A percentile compares a stretch with the other conserved stretches of the same genome.
These are phyloP conservation scores for Takifugu bimaculatus DNA, from an alignment of 2,113 vertebrate species.

Conservation along the genomic window DNA sequence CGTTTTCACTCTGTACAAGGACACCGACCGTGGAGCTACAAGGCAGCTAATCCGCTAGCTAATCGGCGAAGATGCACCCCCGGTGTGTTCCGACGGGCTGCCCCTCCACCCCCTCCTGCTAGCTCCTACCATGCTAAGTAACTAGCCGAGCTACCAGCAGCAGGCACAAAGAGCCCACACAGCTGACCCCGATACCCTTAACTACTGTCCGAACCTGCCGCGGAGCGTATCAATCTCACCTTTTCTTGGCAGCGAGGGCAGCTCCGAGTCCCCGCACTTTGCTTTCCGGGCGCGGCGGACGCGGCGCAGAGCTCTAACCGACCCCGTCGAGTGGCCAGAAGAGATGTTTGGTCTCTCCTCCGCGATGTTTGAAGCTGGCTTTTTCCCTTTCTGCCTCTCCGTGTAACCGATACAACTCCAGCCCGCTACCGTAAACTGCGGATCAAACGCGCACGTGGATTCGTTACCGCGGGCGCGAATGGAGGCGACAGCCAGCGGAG, in stretches of 20 bases:
- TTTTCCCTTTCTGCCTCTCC: constrained; percentile 41
- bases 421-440: constrained; percentile 31
- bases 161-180: constrained; percentile 45
- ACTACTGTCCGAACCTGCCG: constrained; percentile 5
- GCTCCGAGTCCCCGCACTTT: neutral
- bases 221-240: constrained; percentile 40
- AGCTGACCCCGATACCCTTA: constrained; percentile 18
- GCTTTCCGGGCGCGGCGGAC: neutral
- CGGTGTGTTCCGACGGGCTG: neutral
- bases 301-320: neutral
- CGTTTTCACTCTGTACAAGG: constrained; percentile 6
- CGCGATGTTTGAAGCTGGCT: constrained; percentile 23
- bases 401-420: constrained; percentile 41
- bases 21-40: neutral
- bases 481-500: too few relatives aligned
- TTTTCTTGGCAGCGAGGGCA: constrained; percentile 1
- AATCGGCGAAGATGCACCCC: neutral
- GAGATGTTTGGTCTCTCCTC: constrained; percentile 39
- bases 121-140: constrained; percentile 32
- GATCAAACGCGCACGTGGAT: too few relatives aligned
- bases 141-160: constrained; percentile 50
- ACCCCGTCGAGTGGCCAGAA: neutral
- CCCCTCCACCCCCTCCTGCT: constrained; percentile 2
- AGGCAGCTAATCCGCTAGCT: constrained; percentile 22
- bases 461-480: too few relatives aligned